Percentiles rank a stretch among this genome's conserved stretches.
Conservation (phyloP, 2,113 vertebrate genomes). For the Takifugu bimaculatus region DNA sequence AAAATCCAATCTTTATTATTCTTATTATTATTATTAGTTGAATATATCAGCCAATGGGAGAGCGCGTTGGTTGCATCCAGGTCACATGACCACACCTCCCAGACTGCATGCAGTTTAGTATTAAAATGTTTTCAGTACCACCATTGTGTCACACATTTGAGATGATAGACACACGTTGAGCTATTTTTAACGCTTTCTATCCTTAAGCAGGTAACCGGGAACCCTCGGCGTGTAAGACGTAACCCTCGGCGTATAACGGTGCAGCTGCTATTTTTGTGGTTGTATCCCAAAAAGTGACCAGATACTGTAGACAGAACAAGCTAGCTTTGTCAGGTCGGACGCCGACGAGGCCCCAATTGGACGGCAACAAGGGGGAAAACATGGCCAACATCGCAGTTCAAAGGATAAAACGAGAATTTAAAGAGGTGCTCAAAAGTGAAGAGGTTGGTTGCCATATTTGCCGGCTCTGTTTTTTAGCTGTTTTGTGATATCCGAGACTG, state of each 20-base stretch:
- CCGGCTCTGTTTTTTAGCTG: background rate
- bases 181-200: slow-evolving; percentile 11
- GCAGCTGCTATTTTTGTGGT: slow-evolving; percentile 38
- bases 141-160: slow-evolving; percentile 48
- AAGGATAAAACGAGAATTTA: slow-evolving; percentile 99
- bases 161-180: slow-evolving; percentile 23
- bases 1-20: background rate
- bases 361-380: slow-evolving; percentile 70
- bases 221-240: slow-evolving; percentile 50
- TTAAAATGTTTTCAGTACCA: slow-evolving; percentile 69
- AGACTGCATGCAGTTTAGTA: slow-evolving; percentile 68
- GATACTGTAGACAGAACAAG: slow-evolving; percentile 35
- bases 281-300: slow-evolving; percentile 41
- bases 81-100: slow-evolving; percentile 62
- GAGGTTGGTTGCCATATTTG: slow-evolving; percentile 79
- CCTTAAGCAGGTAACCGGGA: slow-evolving; percentile 2
- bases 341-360: slow-evolving; percentile 70
- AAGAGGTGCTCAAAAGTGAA: slow-evolving; percentile 98
- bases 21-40: slow-evolving; percentile 2
- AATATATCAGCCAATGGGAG: slow-evolving; percentile 44
- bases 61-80: slow-evolving; percentile 32
- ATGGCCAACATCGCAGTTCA: slow-evolving; percentile 99
- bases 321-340: slow-evolving; percentile 57
- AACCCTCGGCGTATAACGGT: slow-evolving; percentile 44
- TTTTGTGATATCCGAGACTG: background rate